Percentiles rank a stretch among this genome's conserved stretches.
Conservation (phyloP, 2,888 invertebrate genomes). For the Tipula helvola region DNA sequence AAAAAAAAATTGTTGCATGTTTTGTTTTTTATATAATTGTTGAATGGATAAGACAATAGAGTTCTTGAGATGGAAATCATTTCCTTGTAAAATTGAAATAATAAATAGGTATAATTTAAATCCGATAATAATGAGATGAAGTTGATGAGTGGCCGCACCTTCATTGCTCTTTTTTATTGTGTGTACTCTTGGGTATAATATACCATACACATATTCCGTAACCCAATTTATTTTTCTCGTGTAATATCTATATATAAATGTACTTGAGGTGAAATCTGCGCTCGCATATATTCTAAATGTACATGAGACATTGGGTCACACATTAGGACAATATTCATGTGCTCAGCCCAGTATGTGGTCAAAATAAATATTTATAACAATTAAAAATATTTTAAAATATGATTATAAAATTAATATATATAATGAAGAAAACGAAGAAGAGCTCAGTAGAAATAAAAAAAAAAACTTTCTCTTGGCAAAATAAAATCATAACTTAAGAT, state of each 20-base stretch:
- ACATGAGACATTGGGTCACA: not conserved
- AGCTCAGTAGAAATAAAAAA: not conserved
- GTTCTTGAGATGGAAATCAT: not conserved
- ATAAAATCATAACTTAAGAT: not conserved
- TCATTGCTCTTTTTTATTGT: not conserved
- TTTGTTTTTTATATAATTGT: not conserved
- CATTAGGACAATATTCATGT: not conserved
- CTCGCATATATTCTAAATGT: not conserved
- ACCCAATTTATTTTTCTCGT: not conserved
- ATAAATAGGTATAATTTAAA: not conserved
- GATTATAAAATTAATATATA: not conserved
- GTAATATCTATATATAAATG: too few relatives aligned
- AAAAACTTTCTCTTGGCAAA: not conserved
- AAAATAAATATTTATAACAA: not conserved
- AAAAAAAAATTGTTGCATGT: not conserved
- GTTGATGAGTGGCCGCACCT: not conserved
- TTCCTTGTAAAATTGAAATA: not conserved
- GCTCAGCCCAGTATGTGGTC: not conserved
- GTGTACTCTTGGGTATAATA: not conserved
- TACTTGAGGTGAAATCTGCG: not conserved
- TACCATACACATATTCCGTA: not conserved
- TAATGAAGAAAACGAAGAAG: not conserved
- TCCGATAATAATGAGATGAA: not conserved
- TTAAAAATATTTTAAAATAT: not conserved
- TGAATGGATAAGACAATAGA: not conserved